Conservation (phyloP, 2,888 invertebrate species). For the Athalia circularis region DNA sequence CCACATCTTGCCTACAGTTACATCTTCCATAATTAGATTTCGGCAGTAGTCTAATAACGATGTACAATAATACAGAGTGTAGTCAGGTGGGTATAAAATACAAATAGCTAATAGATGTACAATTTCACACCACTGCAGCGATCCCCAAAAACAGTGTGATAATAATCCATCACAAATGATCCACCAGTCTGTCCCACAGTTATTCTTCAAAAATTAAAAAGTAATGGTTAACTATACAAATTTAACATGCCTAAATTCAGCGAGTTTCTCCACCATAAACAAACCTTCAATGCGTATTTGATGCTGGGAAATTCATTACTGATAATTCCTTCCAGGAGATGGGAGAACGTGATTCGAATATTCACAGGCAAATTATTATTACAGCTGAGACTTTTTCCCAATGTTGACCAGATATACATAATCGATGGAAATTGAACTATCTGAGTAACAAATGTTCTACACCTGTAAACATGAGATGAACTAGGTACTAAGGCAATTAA, state of each 20-base stretch:
- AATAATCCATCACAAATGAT: slow-evolving; percentile 67
- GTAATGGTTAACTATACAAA: background rate
- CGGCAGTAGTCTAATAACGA: slow-evolving; percentile 67
- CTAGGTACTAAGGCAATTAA: too few species aligned
- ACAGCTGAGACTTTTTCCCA: slow-evolving; percentile 63
- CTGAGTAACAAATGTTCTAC: slow-evolving; percentile 66
- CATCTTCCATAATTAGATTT: slow-evolving; percentile 60
- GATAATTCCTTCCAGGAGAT: slow-evolving; percentile 66
- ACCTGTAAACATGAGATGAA: slow-evolving; percentile 56
- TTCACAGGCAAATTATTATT: slow-evolving; percentile 61
- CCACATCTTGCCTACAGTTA: slow-evolving; percentile 65
- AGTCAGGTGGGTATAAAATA: slow-evolving; percentile 68
- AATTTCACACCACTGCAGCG: slow-evolving; percentile 69
- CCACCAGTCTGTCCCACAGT: slow-evolving; percentile 70
- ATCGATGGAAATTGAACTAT: slow-evolving; percentile 67
- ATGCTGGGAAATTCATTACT: slow-evolving; percentile 64
- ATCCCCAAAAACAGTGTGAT: slow-evolving; percentile 68
- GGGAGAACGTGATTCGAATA: slow-evolving; percentile 65
- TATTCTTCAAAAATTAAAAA: slow-evolving; percentile 55
- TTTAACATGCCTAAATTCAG: background rate
- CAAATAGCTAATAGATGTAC: slow-evolving; percentile 67
- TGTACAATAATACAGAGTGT: slow-evolving; percentile 68
- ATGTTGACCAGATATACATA: slow-evolving; percentile 66
- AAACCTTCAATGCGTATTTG: slow-evolving; percentile 68
- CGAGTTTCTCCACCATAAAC: background rate